Conservation (phyloP, 2,797 vertebrate species). For the Atherinosoma microstoma region DNA sequence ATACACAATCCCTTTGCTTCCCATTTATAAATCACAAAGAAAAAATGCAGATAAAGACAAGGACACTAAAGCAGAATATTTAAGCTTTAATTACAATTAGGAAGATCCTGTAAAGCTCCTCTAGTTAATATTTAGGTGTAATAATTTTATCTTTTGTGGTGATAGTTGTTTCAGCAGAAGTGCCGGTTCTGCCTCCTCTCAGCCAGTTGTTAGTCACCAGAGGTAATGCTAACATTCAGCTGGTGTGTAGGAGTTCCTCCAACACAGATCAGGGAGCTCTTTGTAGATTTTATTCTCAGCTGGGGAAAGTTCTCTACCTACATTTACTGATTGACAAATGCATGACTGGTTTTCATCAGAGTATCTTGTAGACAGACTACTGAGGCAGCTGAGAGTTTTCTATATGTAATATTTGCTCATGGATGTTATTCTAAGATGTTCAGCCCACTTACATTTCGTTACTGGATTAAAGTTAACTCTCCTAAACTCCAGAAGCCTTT, state of each 20-base stretch:
- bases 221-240: constrained; percentile 56
- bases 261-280: constrained; percentile 44
- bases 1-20: constrained; percentile 10
- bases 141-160: constrained; percentile 3
- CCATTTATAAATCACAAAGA: neutral
- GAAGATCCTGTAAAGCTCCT: constrained; percentile 4
- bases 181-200: constrained; percentile 36
- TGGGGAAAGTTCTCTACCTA: constrained; percentile 6
- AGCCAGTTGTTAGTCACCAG: constrained; percentile 59
- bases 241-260: constrained; percentile 66
- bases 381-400: neutral
- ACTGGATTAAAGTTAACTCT: neutral
- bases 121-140: constrained; percentile 16
- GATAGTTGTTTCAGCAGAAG: constrained; percentile 18
- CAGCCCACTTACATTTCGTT: neutral
- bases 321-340: neutral
- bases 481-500: constrained; percentile 1
- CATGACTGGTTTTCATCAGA: constrained; percentile 1
- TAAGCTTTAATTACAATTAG: constrained; percentile 8
- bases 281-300: constrained; percentile 23
- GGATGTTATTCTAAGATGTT: neutral
- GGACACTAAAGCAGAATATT: constrained; percentile 2
- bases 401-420: constrained; percentile 1
- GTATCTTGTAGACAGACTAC: neutral
- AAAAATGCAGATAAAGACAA: constrained; percentile 17